These are phyloP conservation scores for Apis cerana DNA, from an alignment of 1,140 invertebrate genomes.

Conservation along the genomic window DNA sequence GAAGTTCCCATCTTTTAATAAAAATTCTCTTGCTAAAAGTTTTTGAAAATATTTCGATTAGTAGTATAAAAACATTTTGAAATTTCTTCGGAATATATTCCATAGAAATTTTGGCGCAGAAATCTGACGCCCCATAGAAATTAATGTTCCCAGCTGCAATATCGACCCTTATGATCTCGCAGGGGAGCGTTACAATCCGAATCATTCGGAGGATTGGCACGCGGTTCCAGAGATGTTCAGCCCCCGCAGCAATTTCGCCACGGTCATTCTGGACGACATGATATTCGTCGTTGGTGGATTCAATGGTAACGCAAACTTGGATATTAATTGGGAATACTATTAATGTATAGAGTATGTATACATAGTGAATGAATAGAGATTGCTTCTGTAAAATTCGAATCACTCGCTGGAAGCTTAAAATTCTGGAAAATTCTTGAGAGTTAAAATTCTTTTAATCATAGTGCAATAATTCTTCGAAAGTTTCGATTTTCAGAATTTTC, in stretches of 20 bases:
- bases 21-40: not conserved
- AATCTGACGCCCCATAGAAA: conserved; percentile 18
- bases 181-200: conserved; percentile 88
- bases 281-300: conserved; percentile 92
- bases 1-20: not conserved
- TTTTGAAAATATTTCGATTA: too few species aligned
- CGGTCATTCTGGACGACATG: conserved; percentile 89
- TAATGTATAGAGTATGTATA: too few species aligned
- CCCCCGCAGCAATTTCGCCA: conserved; percentile 92
- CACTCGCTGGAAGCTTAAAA: too few species aligned
- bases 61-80: too few species aligned
- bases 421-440: too few species aligned
- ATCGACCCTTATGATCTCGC: conserved; percentile 66
- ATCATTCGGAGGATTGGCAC: conserved; percentile 82
- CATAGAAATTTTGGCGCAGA: not conserved
- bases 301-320: conserved; percentile 82
- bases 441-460: too few species aligned
- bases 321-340: not conserved
- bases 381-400: too few species aligned
- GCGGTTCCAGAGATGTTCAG: conserved; percentile 90
- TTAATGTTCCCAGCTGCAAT: conserved; percentile 27
- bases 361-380: too few species aligned
- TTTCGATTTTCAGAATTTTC: too few species aligned
- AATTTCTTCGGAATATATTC: not conserved
- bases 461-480: too few species aligned